Evolutionary conservation across 2,797 vertebrate species (phyloP), one percentile per base, ranked within the genome.

Genomic region (Arnoldichthys spilopterus): DNA sequence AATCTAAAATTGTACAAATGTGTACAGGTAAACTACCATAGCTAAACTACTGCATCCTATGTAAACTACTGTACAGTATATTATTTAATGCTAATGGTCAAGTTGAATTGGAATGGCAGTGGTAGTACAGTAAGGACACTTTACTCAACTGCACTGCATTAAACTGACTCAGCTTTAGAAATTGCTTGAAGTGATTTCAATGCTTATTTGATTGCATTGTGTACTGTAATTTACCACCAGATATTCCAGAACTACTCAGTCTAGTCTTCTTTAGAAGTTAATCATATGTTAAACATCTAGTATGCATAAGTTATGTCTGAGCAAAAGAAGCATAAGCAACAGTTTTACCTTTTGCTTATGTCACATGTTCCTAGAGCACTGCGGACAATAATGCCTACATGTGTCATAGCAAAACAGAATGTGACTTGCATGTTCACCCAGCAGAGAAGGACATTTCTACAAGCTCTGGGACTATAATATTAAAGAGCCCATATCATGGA

Each of bases 111-210:
- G 37, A 37, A 51, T 58, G 79, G 83, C 81, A 86, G 81, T 83
- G 75, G 47, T 78, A 24, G 63, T 70, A 82, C 70, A 83, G 74
- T 72, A 84, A 85, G 85, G 80, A 74, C 78, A 84, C 84, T 84
- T 85, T 66, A 82, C 80, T 69, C 70, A 79, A 80, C 75, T 79
- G 72, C 83, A 82, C 59, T 62, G 34, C 28, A 30, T 68, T 84
- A 26, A 79, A 79, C 67, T 78, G 79, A 63, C 74, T 72, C 72
- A 74, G 37, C 45, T 73, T 59, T 69, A 0, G 16, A 61, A 77
- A 76, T 15, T 58, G 72, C 66, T 73, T 54, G 62, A 51, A 67
- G 24, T 47, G 77, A 49, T 69, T 24, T 61, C 37, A 59, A 49
- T 54, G 72, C 16, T 20, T 58, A 70, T 22, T 49, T 61, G 64